Evolutionary conservation across 2,113 vertebrate species (phyloP), one percentile per base, ranked within the genome.

Genomic region (Nothoprocta pentlandii): DNA sequence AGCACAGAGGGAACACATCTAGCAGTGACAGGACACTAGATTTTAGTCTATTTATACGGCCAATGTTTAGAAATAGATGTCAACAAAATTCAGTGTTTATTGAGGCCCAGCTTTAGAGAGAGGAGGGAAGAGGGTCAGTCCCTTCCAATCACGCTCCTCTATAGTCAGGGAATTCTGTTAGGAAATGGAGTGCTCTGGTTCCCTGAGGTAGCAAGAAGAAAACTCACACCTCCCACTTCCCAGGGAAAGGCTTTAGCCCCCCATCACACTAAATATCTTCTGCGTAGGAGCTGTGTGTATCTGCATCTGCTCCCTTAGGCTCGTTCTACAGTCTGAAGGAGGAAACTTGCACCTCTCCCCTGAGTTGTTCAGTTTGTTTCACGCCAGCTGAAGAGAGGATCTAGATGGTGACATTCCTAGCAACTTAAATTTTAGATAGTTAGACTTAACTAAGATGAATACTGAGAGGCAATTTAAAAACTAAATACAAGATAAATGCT

Each of bases 81-180:
- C 32, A 62, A 56, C 32, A 39, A 62, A 66, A 62, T 62, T 34
- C 4, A 39, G 20, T 67, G 26, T 44, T 80, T 41, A 61, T 28
- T 84, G 80, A 71, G 36, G 11, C 16, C 87, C 36, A 32, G 42
- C 9, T 8, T 58, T 32, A 44, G 25, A 61, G 56, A 70, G 17
- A 61, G 12, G 19, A 16, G 83, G 41, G 34, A 56, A 54, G 8
- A 0, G 6, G 12, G 1, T 4, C 2, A 1, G 9, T 34, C 17
- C 75, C 22, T 64, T 74, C 17, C 39, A 67, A 68, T 16, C 28
- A 53, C 32, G 19, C 6, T 30, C 23, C 71, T 80, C 30, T 54
- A 16, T 3, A 28, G 7, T 9, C 2, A 1, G 19, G 22, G 14
- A 28, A 39, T 73, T 69, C 77, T 86, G 21, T 28, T 58, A 59